A percentile compares a stretch with the other conserved stretches of the same genome.
Conservation (phyloP, 2,888 invertebrate species). For the Blastobasis adustella region DNA sequence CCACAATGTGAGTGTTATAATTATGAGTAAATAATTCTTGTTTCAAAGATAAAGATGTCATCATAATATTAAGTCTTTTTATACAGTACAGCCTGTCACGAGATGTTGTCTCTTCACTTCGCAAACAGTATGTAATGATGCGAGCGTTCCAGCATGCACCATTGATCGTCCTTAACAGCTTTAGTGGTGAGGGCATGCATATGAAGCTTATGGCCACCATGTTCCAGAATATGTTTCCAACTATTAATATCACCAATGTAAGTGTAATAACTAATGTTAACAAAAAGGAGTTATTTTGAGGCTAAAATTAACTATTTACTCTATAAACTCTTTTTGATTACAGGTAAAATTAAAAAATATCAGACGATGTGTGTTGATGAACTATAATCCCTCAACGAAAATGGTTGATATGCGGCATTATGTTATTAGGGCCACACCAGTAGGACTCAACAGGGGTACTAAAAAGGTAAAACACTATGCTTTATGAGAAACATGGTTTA, state of each 20-base stretch:
- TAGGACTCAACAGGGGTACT: conserved; percentile 91
- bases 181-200: conserved; percentile 91
- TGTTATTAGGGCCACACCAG: conserved; percentile 92
- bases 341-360: conserved; percentile 91
- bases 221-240: conserved; percentile 99
- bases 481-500: too few relatives aligned
- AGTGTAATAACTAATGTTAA: conserved; percentile 25
- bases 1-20: conserved; percentile 46
- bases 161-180: conserved; percentile 91
- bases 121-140: conserved; percentile 88
- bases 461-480: conserved; percentile 78
- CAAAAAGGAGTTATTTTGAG: neutral
- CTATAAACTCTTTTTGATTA: neutral
- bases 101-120: conserved; percentile 90
- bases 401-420: conserved; percentile 95
- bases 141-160: conserved; percentile 92
- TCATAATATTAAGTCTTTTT: too few relatives aligned
- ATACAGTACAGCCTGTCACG: conserved; percentile 82
- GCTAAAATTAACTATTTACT: too few relatives aligned
- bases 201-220: conserved; percentile 94
- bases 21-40: too few relatives aligned
- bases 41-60: too few relatives aligned
- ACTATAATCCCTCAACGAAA: conserved; percentile 89
- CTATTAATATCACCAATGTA: conserved; percentile 94
- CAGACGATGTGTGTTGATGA: conserved; percentile 91